Percentiles rank a stretch among this genome's conserved stretches.
Evolutionary conservation across 2,797 vertebrate genomes (phyloP).

Genomic region (Epinephelus awoara): DNA sequence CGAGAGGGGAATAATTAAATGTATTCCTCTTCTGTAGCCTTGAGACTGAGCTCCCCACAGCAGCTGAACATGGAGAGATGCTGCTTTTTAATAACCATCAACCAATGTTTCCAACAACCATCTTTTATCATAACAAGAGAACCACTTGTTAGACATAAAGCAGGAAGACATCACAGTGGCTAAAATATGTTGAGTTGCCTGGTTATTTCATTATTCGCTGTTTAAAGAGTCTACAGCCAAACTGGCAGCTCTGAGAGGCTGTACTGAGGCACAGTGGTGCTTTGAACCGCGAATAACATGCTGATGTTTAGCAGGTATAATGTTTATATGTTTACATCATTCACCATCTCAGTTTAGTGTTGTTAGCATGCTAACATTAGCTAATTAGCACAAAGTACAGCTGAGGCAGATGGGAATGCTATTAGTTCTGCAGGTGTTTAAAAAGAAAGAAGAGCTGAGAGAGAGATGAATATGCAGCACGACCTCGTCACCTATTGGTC

Average conservation of each 20-base stretch:
- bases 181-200: neutral
- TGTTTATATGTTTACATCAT: neutral
- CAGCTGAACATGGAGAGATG: constrained; percentile 34
- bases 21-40: constrained; percentile 53
- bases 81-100: constrained; percentile 17
- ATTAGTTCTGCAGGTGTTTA: no score
- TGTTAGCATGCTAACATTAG: neutral
- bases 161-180: constrained; percentile 1
- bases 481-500: no score
- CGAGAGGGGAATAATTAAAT: constrained; percentile 64
- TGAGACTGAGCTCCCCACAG: constrained; percentile 15
- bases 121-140: neutral
- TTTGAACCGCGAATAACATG: neutral
- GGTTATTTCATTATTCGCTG: neutral
- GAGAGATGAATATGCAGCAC: no score
- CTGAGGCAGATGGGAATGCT: no score
- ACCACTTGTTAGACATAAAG: neutral
- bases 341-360: neutral
- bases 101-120: constrained; percentile 1
- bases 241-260: neutral
- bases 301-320: neutral
- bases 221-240: neutral
- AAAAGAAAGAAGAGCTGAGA: no score
- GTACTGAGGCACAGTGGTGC: neutral
- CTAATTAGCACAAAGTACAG: no score